A percentile compares a stretch with the other conserved stretches of the same genome.
Evolutionary conservation across 2,797 vertebrate genomes (phyloP).

Genomic region (Pelobates cultripes): DNA sequence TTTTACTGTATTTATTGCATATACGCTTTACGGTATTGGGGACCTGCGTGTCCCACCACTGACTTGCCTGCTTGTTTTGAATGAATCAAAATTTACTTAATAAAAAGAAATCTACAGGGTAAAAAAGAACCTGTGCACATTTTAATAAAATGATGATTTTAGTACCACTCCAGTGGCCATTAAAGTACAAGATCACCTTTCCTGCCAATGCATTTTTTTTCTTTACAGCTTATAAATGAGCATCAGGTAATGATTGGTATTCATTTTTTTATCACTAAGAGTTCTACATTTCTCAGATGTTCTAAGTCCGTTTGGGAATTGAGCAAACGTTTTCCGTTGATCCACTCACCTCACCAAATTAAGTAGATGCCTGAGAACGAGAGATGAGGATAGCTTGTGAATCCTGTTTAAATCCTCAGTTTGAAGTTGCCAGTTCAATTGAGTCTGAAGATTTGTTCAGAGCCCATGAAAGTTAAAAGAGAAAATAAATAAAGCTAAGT

Average conservation of each 20-base stretch:
- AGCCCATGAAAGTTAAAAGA: constrained; percentile 1
- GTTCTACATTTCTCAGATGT: constrained; percentile 16
- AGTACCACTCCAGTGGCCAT: too few relatives aligned
- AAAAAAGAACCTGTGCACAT: too few relatives aligned
- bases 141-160: too few relatives aligned
- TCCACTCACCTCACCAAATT: background rate
- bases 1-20: too few relatives aligned
- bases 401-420: constrained; percentile 39
- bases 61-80: too few relatives aligned
- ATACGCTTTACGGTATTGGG: too few relatives aligned
- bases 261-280: background rate
- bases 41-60: too few relatives aligned
- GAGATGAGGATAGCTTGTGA: constrained; percentile 1
- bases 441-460: constrained; percentile 33
- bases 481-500: constrained; percentile 22
- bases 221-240: too few relatives aligned
- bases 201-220: too few relatives aligned
- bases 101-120: too few relatives aligned
- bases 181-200: too few relatives aligned
- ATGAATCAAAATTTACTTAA: too few relatives aligned
- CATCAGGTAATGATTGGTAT: background rate
- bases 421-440: constrained; percentile 38
- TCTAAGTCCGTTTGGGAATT: constrained; percentile 12
- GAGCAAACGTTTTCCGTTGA: background rate
- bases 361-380: constrained; percentile 2